phyloP scores from a whole-genome alignment of 2,888 invertebrate species.

The Lydus trimaculatus region DNA sequence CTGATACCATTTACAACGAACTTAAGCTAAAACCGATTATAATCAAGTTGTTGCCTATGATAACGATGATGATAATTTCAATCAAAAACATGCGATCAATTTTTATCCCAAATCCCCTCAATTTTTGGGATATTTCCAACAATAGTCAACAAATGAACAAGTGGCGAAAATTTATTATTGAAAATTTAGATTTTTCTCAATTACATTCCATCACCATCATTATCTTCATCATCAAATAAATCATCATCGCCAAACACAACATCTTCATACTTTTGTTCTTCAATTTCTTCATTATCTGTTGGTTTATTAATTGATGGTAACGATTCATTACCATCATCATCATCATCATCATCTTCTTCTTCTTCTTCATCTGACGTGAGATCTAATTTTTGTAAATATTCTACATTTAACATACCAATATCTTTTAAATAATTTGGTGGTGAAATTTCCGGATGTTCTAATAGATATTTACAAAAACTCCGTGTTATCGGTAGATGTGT shows the following conservation, averaged over 20 bases:
- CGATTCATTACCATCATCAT: background rate
- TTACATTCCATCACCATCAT: background rate
- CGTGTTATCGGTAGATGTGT: conserved; percentile 68
- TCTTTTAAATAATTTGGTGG: conserved; percentile 65
- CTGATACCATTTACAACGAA: background rate
- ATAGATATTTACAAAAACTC: conserved; percentile 64
- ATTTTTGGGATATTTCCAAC: no score
- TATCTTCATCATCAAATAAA: background rate
- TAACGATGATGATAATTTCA: no score
- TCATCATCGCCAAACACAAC: background rate
- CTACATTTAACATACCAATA: conserved; percentile 62
- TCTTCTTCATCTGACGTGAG: background rate
- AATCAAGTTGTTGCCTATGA: background rate
- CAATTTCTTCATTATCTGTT: background rate
- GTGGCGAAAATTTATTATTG: no score
- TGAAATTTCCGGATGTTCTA: conserved; percentile 64
- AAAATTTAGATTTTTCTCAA: no score
- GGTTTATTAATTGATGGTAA: background rate
- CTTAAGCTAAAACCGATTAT: background rate
- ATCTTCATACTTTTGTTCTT: background rate
- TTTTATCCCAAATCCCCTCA: no score
- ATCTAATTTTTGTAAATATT: background rate
- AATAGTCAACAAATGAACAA: background rate
- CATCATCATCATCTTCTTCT: no score
- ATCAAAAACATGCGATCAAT: background rate